Percentiles rank a stretch among this genome's conserved stretches.
These are phyloP conservation scores for Zoanthus gigantus DNA, from an alignment of 92 coral and sea anemone genomes.

Conservation along the genomic window DNA sequence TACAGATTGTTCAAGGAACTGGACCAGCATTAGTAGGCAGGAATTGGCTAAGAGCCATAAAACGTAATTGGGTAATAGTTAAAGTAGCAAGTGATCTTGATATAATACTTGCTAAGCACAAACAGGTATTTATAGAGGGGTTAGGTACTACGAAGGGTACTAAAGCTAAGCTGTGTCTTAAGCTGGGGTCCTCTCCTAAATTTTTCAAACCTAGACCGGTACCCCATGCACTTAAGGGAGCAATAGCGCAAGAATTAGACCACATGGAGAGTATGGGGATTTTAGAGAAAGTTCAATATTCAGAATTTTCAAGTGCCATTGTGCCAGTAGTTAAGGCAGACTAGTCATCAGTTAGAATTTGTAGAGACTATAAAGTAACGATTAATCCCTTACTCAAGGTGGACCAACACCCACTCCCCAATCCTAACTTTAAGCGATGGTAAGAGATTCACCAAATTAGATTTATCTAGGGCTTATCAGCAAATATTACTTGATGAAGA, in stretches of 20 bases:
- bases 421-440: conserved; percentile 56
- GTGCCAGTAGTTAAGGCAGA: conserved; percentile 63
- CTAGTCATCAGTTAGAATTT: conserved; percentile 20
- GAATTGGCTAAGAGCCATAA: conserved; percentile 52
- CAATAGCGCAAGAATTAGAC: conserved; percentile 19
- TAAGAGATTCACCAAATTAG: conserved; percentile 9
- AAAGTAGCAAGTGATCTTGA: conserved; percentile 35
- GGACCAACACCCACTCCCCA: conserved; percentile 59
- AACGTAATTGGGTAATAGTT: conserved; percentile 51
- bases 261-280: conserved; percentile 55
- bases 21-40: conserved; percentile 61
- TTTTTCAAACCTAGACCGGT: conserved; percentile 40
- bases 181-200: conserved; percentile 44
- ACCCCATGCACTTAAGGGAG: conserved; percentile 47
- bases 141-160: conserved; percentile 14
- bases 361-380: conserved; percentile 72
- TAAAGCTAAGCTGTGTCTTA: conserved; percentile 46
- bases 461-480: too few species aligned
- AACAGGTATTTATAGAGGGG: conserved; percentile 19
- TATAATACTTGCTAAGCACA: conserved; percentile 25
- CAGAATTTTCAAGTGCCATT: conserved; percentile 60
- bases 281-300: conserved; percentile 57
- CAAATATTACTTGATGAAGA: too few species aligned
- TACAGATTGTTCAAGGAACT: conserved; percentile 47
- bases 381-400: conserved; percentile 54